Percentiles rank a stretch among this genome's conserved stretches.
Evolutionary conservation across 2,113 vertebrate genomes (phyloP).

Genomic region (Lycocorax pyrrhopterus): DNA sequence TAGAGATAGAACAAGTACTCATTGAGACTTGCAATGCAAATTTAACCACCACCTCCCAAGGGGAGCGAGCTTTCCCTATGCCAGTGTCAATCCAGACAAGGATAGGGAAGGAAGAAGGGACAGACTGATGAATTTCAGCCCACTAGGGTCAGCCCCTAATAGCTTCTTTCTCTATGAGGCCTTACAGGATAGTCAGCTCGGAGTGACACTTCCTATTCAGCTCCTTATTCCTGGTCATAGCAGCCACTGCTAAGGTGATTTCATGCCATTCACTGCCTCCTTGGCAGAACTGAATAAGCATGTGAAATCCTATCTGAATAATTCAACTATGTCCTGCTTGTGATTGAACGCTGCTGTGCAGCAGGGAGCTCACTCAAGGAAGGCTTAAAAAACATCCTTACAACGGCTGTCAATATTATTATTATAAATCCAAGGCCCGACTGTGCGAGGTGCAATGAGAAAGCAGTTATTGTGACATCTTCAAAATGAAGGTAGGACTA

Average conservation of each 20-base stretch:
- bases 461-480: not conserved
- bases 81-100: not conserved
- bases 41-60: not conserved
- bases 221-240: not conserved
- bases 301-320: not conserved
- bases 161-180: not conserved
- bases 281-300: not conserved
- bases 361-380: not conserved
- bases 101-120: not conserved
- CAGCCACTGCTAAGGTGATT: not conserved
- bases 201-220: not conserved
- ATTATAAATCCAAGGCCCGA: not conserved
- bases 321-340: not conserved
- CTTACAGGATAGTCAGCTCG: not conserved
- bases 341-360: not conserved
- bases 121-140: not conserved
- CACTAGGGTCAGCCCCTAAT: not conserved
- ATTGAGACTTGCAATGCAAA: rapidly evolving
- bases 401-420: not conserved
- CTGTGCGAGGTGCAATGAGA: not conserved
- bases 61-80: not conserved
- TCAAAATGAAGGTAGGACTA: not conserved
- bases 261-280: not conserved
- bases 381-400: not conserved
- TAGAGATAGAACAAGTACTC: not conserved